Evolutionary conservation across 2,113 vertebrate genomes (phyloP), one percentile per base, ranked within the genome.

Genomic region (Nesospiza acunhae): DNA sequence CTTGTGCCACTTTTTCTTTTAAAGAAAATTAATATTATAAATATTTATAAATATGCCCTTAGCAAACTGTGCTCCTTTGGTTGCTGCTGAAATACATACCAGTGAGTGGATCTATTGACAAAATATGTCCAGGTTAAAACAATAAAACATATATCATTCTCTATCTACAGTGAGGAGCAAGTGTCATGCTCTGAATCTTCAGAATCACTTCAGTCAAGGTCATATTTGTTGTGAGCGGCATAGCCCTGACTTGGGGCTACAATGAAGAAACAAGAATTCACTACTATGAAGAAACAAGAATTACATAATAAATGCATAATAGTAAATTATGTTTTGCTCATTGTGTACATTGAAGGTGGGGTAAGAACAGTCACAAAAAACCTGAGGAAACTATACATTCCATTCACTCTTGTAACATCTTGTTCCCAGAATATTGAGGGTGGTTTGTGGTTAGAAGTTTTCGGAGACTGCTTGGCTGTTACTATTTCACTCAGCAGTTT

Each of bases 81-180:
- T 49, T 74, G 8, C 35, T 50, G 8, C 64, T 64, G 35, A 72
- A 72, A 68, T 56, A 7, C 23, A 42, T 58, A 62, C 9, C 9
- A 24, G 2, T 31, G 24, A 15, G 9, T 35, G 16, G 12, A 24
- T 37, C 9, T 50, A 26, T 15, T 75, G 24, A 20, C 6, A 75
- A 8, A 72, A 82, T 62, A 12, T 6, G 13, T 18, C 5, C 8
- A 39, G 4, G 9, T 87, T 94, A 67, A 70, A 94, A 31, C 1
- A 6, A 22, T 52, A 47, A 89, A 62, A 6, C 1, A 4, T 47
- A 31, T 44, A 14, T 81, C 81, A 30, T 47, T 62, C 19, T 11
- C 8, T 47, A 1, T 31, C 5, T 89, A 64, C 8, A 47, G 16
- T 2, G 2, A 64, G 9, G 16, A 75, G 3, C 0, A 0, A 64